phyloP scores from a whole-genome alignment of 1,140 invertebrate genomes.

The Lepidotrigona ventralis region DNA sequence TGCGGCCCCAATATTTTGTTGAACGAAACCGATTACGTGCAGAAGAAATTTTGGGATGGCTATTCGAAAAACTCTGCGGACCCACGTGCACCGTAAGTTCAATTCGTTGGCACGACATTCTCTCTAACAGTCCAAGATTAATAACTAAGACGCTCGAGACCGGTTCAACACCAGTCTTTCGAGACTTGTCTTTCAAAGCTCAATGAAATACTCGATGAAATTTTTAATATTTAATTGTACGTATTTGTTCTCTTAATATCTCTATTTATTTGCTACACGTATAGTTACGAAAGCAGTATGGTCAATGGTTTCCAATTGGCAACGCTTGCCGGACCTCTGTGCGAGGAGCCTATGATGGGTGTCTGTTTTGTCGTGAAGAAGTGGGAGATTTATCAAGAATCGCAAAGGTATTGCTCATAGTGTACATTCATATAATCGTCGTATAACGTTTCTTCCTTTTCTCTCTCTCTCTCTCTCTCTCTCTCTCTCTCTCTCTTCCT shows the following conservation, averaged over 20 bases:
- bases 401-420: slow-evolving; percentile 66
- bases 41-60: slow-evolving; percentile 72
- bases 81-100: slow-evolving; percentile 70
- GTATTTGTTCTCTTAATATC: too few species aligned
- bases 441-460: not conserved
- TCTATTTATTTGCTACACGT: not conserved
- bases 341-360: slow-evolving; percentile 97
- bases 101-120: not conserved
- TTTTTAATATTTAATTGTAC: too few species aligned
- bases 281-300: slow-evolving; percentile 88
- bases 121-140: too few species aligned
- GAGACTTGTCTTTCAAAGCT: too few species aligned
- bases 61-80: slow-evolving; percentile 67
- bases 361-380: slow-evolving; percentile 94
- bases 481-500: not conserved
- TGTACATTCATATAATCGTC: not conserved
- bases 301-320: slow-evolving; percentile 97
- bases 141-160: too few species aligned
- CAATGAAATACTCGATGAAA: too few species aligned
- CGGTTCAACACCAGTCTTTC: too few species aligned
- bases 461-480: not conserved
- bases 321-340: slow-evolving; percentile 92
- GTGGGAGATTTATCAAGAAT: slow-evolving; percentile 84
- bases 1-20: slow-evolving; percentile 94
- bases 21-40: slow-evolving; percentile 85